Base-by-base conservation (phyloP, 2,888 invertebrate genomes). In the Sesamia inferens region DNA sequence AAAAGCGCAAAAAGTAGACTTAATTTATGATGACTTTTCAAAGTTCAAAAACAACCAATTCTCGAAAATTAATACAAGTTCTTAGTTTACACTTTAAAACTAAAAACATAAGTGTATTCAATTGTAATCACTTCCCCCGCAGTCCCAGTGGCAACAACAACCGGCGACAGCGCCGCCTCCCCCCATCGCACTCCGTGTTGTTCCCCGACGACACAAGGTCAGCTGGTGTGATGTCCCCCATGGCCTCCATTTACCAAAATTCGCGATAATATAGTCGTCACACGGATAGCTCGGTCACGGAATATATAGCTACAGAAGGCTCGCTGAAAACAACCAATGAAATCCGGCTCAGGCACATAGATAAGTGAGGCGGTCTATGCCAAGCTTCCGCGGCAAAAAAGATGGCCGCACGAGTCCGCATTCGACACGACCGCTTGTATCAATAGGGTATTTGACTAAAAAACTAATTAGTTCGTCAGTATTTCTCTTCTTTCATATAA, bases 211-310 rank as follows among this genome's bases (percentile, higher is more conserved):
- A 48, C 39, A 61, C 69, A 71, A 69, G 71, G 80, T 62, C 61
- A 71, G 24, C 55, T 51, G 48, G 74, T 62, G 79, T 58, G 55
- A 72, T 55, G 61, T 39, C 47, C 78, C 59, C 22, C 65, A 80
- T 73, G 63, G 67, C 44, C 70, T 44, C 64, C 63, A 66, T 82
- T 74, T 24, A 55, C 69, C 57, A 67, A 78, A 54, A 70, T 68
- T 68, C 68, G 68, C 57, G 68, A 79, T 83, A 68, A 81, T 83
- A 66, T 24, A 68, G 59, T 68, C 75, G 64, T 81, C 79, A 75
- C 63, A 51, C n/a, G 67, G 70, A 68, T 71, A 48, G 54, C 13
- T 63, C 10, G 1, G 47, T 47, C 31, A 78, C 57, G 4, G 2
- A 31, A 51, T 13, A 71, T 10, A 44, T 31, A 71, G 55, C 4